Evolutionary conservation across 2,797 vertebrate genomes (phyloP).

Genomic region (Bovichtus variegatus): DNA sequence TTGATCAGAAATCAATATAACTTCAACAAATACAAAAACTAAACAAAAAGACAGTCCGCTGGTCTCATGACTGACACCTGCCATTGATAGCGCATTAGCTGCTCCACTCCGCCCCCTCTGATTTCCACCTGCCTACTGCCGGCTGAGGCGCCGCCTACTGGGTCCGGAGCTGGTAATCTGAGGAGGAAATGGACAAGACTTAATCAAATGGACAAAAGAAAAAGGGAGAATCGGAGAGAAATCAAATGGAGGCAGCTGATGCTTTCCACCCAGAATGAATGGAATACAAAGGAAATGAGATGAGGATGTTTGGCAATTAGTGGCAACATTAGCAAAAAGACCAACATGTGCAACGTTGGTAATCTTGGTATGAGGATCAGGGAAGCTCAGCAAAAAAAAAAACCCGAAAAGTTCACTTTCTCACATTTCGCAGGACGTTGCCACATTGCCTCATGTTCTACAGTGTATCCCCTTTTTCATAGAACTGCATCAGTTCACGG

Average conservation of each 20-base stretch:
- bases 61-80: constrained; percentile 72
- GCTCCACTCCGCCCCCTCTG: constrained; percentile 60
- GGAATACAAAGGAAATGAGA: constrained; percentile 81
- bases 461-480: constrained; percentile 78
- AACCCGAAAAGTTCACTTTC: constrained; percentile 75
- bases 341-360: constrained; percentile 75
- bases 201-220: constrained; percentile 83
- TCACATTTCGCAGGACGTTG: constrained; percentile 79
- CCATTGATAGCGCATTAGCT: constrained; percentile 70
- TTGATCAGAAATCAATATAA: constrained; percentile 71
- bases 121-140: constrained; percentile 70
- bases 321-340: constrained; percentile 77
- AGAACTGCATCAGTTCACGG: constrained; percentile 66
- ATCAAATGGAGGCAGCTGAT: constrained; percentile 74
- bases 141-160: constrained; percentile 80
- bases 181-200: constrained; percentile 82
- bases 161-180: constrained; percentile 90
- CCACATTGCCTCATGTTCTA: constrained; percentile 75
- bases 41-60: constrained; percentile 64
- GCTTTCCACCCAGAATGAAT: constrained; percentile 75
- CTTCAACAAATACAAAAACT: constrained; percentile 52
- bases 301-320: constrained; percentile 83
- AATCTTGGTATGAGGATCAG: constrained; percentile 48
- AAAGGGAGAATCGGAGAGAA: constrained; percentile 71
- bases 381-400: constrained; percentile 45